Percentiles rank a stretch among this genome's conserved stretches.
phyloP scores from a whole-genome alignment of 2,888 invertebrate species.

The Sarcophaga subvicina region DNA sequence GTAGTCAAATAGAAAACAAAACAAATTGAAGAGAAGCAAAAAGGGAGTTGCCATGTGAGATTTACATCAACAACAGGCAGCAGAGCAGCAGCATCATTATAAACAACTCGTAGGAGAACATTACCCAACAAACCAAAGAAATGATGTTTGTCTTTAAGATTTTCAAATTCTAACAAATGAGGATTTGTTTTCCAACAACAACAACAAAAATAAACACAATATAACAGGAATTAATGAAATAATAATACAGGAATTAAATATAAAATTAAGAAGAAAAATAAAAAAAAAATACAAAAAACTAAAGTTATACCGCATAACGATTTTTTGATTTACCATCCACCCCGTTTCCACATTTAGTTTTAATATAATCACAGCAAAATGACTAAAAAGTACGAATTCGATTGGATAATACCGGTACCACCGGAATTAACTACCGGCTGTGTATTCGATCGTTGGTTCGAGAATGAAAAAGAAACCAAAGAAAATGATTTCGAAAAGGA shows the following conservation, averaged over 20 bases:
- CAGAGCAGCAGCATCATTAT: too few relatives aligned
- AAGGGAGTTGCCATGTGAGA: conserved; percentile 36
- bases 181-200: background rate
- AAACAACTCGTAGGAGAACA: too few relatives aligned
- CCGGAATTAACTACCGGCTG: conserved; percentile 90
- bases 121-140: conserved; percentile 5
- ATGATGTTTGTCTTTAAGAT: conserved; percentile 48
- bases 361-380: conserved; percentile 82
- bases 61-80: background rate
- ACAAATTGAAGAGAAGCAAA: background rate
- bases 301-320: background rate
- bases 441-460: conserved; percentile 98
- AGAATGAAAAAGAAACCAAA: conserved; percentile 92
- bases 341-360: background rate
- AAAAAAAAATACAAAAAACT: background rate
- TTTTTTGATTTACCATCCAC: too few relatives aligned
- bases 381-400: conserved; percentile 99
- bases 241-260: background rate
- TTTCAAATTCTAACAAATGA: conserved; percentile 45
- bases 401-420: conserved; percentile 98
- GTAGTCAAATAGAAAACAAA: too few relatives aligned
- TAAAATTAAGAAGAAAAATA: too few relatives aligned
- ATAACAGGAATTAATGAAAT: conserved; percentile 7
- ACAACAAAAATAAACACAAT: background rate
- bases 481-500: conserved; percentile 91